Evolutionary conservation across 1,140 invertebrate genomes (phyloP).

Genomic region (Hestina assimilis): DNA sequence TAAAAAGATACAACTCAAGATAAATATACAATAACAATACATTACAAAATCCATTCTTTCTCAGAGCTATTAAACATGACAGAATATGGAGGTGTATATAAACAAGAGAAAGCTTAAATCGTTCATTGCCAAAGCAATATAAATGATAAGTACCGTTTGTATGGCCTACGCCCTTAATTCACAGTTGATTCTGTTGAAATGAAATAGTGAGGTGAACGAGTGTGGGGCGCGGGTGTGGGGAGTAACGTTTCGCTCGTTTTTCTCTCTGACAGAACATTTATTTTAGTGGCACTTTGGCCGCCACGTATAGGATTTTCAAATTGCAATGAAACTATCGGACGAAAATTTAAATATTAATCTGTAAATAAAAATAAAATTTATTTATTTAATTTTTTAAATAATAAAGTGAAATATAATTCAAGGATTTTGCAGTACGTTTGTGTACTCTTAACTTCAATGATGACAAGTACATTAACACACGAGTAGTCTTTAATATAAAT

Average conservation of each 20-base stretch:
- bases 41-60: not conserved
- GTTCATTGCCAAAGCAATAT: constrained; percentile 27
- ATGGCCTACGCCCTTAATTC: constrained; percentile 43
- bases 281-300: constrained; percentile 69
- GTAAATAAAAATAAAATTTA: not conserved
- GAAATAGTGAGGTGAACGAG: constrained; percentile 47
- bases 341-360: constrained; percentile 24
- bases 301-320: constrained; percentile 67
- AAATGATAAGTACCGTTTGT: constrained; percentile 31
- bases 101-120: constrained; percentile 18
- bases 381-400: not conserved
- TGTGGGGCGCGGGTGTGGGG: constrained; percentile 38
- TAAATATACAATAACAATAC: no score
- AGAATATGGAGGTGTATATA: constrained; percentile 10
- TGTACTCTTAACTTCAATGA: no score
- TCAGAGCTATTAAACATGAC: not conserved
- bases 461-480: no score
- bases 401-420: not conserved
- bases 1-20: no score
- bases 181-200: constrained; percentile 57
- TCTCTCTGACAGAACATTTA: constrained; percentile 75
- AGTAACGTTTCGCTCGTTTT: constrained; percentile 66
- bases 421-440: no score
- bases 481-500: no score
- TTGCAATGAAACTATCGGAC: constrained; percentile 62